Percentiles rank a stretch among this genome's conserved stretches.
Evolutionary conservation across 2,113 vertebrate species (phyloP).

Genomic region (Anhinga anhinga): DNA sequence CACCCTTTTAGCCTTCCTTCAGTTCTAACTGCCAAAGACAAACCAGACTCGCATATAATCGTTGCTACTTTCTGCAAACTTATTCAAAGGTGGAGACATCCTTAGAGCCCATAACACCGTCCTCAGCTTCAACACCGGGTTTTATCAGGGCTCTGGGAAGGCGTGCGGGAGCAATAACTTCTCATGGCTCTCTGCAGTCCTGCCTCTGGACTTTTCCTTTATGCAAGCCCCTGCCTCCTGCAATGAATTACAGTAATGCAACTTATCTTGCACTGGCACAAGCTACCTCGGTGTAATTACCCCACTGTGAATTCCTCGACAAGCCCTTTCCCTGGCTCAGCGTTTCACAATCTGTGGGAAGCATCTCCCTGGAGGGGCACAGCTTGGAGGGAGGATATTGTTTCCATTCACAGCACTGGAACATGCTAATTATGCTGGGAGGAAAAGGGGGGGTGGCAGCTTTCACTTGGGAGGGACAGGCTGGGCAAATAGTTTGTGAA

Average conservation of each 20-base stretch:
- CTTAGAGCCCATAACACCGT: rapidly evolving
- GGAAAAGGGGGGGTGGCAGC: neutral
- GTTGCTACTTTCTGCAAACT: neutral
- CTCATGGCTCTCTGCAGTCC: neutral
- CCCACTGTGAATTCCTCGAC: constrained; percentile 37
- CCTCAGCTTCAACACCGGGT: rapidly evolving
- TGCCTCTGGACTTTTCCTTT: neutral
- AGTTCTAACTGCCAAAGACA: neutral
- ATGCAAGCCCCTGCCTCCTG: neutral
- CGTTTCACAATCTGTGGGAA: constrained; percentile 38
- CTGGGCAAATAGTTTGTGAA: constrained; percentile 38
- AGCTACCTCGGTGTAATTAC: neutral
- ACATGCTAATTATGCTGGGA: constrained; percentile 41
- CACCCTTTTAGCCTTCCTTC: neutral
- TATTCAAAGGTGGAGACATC: neutral
- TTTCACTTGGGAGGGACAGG: constrained; percentile 51
- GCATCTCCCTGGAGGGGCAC: constrained; percentile 60
- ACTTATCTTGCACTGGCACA: neutral
- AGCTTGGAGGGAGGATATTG: constrained; percentile 59
- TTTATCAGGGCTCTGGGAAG: neutral
- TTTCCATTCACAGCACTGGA: constrained; percentile 54
- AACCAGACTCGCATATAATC: rapidly evolving
- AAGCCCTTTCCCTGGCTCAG: constrained; percentile 41
- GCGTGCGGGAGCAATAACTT: neutral
- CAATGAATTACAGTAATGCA: neutral